phyloP scores from a whole-genome alignment of 1,140 invertebrate genomes.

The Pectinophora gossypiella region DNA sequence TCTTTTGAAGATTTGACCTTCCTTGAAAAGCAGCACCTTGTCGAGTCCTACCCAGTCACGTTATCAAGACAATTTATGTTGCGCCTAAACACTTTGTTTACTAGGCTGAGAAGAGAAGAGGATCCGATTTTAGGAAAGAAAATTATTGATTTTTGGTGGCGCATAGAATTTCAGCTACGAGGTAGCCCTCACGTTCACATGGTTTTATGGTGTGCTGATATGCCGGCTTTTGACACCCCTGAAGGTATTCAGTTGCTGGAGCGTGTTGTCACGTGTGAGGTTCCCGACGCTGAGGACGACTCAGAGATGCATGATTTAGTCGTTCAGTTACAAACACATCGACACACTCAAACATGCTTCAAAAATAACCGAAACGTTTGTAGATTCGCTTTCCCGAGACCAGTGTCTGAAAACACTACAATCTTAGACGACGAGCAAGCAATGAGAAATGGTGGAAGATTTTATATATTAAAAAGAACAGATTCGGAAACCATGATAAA shows the following conservation, averaged over 20 bases:
- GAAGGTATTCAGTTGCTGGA: slow-evolving; percentile 19
- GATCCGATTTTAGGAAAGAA: slow-evolving; percentile 16
- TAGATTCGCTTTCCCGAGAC: slow-evolving; percentile 2
- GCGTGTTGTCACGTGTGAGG: slow-evolving; percentile 5
- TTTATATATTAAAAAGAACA: neutral
- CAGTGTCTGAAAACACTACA: neutral
- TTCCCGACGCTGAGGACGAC: neutral
- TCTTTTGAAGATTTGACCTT: neutral
- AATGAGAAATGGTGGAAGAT: slow-evolving; percentile 1
- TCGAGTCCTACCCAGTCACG: slow-evolving; percentile 22
- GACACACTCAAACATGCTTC: neutral
- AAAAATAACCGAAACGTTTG: neutral
- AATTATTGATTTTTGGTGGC: slow-evolving; percentile 14
- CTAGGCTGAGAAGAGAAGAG: slow-evolving; percentile 12
- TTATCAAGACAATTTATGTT: slow-evolving; percentile 24
- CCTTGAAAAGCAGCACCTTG: slow-evolving; percentile 1
- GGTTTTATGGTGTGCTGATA: slow-evolving; percentile 19
- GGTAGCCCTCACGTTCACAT: slow-evolving; percentile 30
- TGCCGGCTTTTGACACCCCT: slow-evolving; percentile 18
- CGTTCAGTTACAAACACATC: neutral
- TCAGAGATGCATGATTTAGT: slow-evolving; percentile 1
- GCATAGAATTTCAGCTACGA: slow-evolving; percentile 23
- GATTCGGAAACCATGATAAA: neutral
- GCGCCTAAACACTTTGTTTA: slow-evolving; percentile 21
- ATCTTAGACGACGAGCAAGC: neutral